phyloP scores from a whole-genome alignment of 2,113 vertebrate genomes.

The Hippocampus abdominalis region DNA sequence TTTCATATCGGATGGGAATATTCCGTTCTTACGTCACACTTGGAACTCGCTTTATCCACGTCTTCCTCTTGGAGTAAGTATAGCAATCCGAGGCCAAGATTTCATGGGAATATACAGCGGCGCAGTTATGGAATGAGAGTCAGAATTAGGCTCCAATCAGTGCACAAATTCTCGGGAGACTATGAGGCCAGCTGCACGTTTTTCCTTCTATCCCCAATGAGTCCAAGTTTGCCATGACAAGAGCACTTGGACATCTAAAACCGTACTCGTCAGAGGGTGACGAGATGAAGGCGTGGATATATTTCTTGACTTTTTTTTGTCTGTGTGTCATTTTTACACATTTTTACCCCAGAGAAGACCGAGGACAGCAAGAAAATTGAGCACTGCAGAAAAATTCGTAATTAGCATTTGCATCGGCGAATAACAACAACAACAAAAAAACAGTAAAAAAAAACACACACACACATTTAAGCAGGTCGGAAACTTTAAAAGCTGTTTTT shows the following conservation, averaged over 20 bases:
- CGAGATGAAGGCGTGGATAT: slow-evolving; percentile 46
- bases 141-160: slow-evolving; percentile 68
- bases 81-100: slow-evolving; percentile 49
- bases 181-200: slow-evolving; percentile 61
- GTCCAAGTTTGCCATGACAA: slow-evolving; percentile 50
- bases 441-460: too few relatives aligned
- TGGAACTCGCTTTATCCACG: slow-evolving; percentile 42
- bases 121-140: slow-evolving; percentile 41
- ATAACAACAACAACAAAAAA: slow-evolving; percentile 48
- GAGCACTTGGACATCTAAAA: slow-evolving; percentile 42
- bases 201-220: slow-evolving; percentile 38
- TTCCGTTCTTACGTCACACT: slow-evolving; percentile 24
- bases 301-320: background rate
- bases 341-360: background rate
- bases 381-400: background rate
- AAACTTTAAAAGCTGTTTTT: slow-evolving; percentile 84
- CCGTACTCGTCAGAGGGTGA: slow-evolving; percentile 40
- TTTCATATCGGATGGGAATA: slow-evolving; percentile 26
- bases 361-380: background rate
- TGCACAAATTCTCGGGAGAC: slow-evolving; percentile 63
- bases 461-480: slow-evolving; percentile 80
- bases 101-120: slow-evolving; percentile 62
- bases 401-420: background rate
- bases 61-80: slow-evolving; percentile 25
- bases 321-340: background rate